phyloP scores from a whole-genome alignment of 2,888 invertebrate genomes.

The Biston betularia region DNA sequence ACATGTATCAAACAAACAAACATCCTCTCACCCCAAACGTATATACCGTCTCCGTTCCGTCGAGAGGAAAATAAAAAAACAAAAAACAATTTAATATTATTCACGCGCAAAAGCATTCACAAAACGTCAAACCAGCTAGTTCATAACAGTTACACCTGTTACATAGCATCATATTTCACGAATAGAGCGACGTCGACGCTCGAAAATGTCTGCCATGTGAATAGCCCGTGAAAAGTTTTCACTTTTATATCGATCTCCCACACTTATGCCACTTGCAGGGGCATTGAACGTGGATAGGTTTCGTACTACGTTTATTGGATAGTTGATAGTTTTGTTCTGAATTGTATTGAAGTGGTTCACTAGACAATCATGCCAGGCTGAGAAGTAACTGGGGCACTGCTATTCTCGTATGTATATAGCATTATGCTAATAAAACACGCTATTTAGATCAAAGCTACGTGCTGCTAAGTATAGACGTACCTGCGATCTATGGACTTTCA shows the following conservation, averaged over 20 bases:
- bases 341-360: neutral
- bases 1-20: no score
- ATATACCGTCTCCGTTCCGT: no score
- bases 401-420: no score
- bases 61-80: no score
- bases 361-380: neutral
- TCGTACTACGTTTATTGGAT: constrained; percentile 1
- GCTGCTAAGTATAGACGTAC: no score
- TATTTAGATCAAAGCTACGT: no score
- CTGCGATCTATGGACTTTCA: no score
- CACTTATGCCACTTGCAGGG: constrained; percentile 29
- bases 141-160: constrained; percentile 59
- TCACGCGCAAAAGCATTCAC: constrained; percentile 47
- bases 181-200: constrained; percentile 28
- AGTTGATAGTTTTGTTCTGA: constrained; percentile 1
- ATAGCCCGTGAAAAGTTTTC: constrained; percentile 43
- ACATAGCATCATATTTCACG: constrained; percentile 53
- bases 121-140: constrained; percentile 50
- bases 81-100: constrained; percentile 1
- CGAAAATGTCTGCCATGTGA: constrained; percentile 40
- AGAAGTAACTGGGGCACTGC: no score
- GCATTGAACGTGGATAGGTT: constrained; percentile 6
- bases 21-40: no score
- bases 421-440: no score
- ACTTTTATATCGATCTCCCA: constrained; percentile 36